These are phyloP conservation scores for Xyliphius kryptos DNA, from an alignment of 2,113 vertebrate genomes.

Conservation along the genomic window DNA sequence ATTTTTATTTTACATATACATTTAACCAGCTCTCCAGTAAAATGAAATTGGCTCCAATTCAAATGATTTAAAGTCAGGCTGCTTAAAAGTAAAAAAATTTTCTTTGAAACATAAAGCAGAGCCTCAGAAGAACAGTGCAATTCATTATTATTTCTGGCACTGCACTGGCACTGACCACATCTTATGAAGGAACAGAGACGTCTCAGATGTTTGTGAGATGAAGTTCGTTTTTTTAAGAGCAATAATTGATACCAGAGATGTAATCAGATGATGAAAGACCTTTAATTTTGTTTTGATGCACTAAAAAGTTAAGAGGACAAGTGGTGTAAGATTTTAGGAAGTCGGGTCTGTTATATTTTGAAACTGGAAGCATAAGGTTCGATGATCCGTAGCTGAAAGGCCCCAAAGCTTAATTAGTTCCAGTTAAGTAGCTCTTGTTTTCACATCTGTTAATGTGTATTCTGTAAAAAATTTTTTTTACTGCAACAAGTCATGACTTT, in stretches of 20 bases:
- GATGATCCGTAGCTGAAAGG: not conserved
- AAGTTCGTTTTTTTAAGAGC: not conserved
- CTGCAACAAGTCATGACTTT: not conserved
- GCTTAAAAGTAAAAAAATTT: constrained; percentile 46
- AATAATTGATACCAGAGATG: constrained; percentile 20
- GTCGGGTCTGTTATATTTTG: not conserved
- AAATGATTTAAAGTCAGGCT: constrained; percentile 17
- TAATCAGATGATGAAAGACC: constrained; percentile 1
- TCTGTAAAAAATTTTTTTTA: no score
- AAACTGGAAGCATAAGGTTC: not conserved
- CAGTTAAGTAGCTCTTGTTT: not conserved
- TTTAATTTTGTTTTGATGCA: constrained; percentile 12
- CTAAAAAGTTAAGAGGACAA: not conserved
- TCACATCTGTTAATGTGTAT: not conserved
- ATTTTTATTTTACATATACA: no score
- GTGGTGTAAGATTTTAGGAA: not conserved
- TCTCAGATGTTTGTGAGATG: constrained; percentile 9
- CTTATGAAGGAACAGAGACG: constrained; percentile 2
- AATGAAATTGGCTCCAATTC: not conserved
- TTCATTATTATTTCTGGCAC: constrained; percentile 26
- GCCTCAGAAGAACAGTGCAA: constrained; percentile 42
- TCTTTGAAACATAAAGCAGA: constrained; percentile 48
- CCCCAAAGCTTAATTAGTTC: not conserved
- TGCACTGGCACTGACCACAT: not conserved
- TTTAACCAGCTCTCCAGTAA: not conserved